Conservation (phyloP, 2,113 vertebrate species). For the Heterochromis multidens region DNA sequence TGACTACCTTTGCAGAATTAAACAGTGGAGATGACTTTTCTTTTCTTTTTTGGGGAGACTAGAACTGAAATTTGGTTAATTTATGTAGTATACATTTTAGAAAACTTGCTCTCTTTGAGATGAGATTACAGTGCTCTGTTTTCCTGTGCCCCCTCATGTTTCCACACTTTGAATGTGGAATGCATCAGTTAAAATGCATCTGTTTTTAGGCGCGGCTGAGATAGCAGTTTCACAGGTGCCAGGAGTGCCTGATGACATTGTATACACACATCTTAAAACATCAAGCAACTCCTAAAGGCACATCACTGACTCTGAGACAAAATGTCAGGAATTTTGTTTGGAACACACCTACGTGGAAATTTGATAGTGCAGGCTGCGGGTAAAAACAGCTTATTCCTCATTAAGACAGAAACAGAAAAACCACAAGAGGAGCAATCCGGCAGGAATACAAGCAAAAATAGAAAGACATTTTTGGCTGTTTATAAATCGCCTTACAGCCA, state of each 20-base stretch:
- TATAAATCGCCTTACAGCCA: not conserved
- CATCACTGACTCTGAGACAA: not conserved
- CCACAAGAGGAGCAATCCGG: not conserved
- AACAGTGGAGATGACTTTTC: not conserved
- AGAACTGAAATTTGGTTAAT: not conserved
- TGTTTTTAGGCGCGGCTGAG: not conserved
- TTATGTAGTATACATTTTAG: not conserved
- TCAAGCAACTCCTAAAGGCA: not conserved
- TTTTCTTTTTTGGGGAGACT: not conserved
- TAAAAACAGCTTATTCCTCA: slow-evolving; percentile 6
- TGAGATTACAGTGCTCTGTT: not conserved
- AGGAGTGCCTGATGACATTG: not conserved
- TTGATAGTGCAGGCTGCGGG: not conserved
- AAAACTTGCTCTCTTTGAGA: not conserved
- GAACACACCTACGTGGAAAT: not conserved
- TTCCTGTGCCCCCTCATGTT: not conserved
- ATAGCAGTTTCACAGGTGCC: slow-evolving; percentile 3
- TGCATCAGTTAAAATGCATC: not conserved
- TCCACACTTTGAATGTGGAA: not conserved
- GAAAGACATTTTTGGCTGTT: not conserved
- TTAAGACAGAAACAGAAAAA: not conserved
- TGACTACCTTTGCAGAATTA: not conserved
- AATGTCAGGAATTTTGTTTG: not conserved
- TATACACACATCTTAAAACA: not conserved
- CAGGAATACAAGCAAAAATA: not conserved